These are phyloP conservation scores for Maccullochella peelii DNA, from an alignment of 2,113 vertebrate species.

Conservation along the genomic window DNA sequence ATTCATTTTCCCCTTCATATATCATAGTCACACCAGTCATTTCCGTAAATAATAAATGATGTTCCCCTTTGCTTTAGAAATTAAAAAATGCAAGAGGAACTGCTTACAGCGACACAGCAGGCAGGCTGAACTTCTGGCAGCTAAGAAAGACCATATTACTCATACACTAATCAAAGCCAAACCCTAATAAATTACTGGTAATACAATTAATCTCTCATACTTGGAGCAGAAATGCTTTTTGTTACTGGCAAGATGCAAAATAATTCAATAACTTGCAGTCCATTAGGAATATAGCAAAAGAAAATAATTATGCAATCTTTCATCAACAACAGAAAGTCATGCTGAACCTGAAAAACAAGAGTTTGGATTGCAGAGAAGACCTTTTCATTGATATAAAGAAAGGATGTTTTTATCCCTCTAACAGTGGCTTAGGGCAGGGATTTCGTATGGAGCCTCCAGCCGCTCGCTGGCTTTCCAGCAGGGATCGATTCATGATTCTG, in stretches of 20 bases:
- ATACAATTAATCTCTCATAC: slow-evolving; percentile 23
- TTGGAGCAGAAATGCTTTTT: slow-evolving; percentile 18
- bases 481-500: slow-evolving; percentile 57
- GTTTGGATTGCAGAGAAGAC: background rate
- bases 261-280: slow-evolving; percentile 21
- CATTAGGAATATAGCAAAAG: slow-evolving; percentile 13
- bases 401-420: background rate
- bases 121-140: slow-evolving; percentile 22
- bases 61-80: slow-evolving; percentile 29
- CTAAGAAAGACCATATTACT: slow-evolving; percentile 13
- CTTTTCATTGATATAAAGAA: slow-evolving; percentile 13
- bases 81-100: slow-evolving; percentile 28
- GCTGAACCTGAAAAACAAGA: slow-evolving; percentile 4
- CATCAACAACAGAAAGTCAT: slow-evolving; percentile 17
- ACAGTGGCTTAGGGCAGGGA: background rate
- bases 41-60: slow-evolving; percentile 38
- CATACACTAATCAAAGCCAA: slow-evolving; percentile 34
- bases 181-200: slow-evolving; percentile 30
- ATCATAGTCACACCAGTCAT: slow-evolving; percentile 5
- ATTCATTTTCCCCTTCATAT: slow-evolving; percentile 16
- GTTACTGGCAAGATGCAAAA: slow-evolving; percentile 39
- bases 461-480: slow-evolving; percentile 7
- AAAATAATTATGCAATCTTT: background rate
- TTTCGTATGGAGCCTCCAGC: slow-evolving; percentile 26
- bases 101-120: slow-evolving; percentile 8